Evolutionary conservation across 2,888 invertebrate genomes (phyloP), one percentile per base, ranked within the genome.

Genomic region (Priocnemis perturbator): DNA sequence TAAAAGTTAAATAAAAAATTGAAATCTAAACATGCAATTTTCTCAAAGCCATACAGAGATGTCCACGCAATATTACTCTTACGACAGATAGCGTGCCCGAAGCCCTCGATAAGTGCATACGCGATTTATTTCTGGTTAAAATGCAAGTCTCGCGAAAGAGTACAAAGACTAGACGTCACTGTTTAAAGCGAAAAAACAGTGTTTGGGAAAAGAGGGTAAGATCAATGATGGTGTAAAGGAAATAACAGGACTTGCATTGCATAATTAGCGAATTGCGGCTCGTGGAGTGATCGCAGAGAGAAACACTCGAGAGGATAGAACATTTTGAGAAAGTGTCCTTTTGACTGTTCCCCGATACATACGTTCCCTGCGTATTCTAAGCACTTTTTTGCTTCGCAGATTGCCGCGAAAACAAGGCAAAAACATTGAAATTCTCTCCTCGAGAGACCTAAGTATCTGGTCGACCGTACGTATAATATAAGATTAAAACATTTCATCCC

Each of bases 161-260:
- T 37, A 47, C 21, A 21, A 59, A 47, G 47, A 59, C 59, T 59
- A 59, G 59, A 59, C 47, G 45, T 59, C 45, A 59, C 45, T 20
- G 23, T 47, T 47, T 20, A 45, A 4, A 44, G 45, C 44, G 45
- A 14, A 15, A 56, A 56, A 56, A 37, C 20, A 57, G 37, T 19
- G 14, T 19, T 17, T 17, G 15, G 15, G 4, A 59, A 1, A 59
- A 4, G 21, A 44, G 3, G 7, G 26, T 9, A 37, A 11, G 37
- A 37, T 37, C 14, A 37, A 37, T 37, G 37, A 37, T 11, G 37
- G 14, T 37, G 37, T 5, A 58, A 58, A 20, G 19, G 37, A 20
- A 20, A 37, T 20, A 37, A 15, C 5, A 59, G 47, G 45, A 21
- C 19, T 37, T 30, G 17, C 26, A 56, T 56, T 19, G 11, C 9